Conservation (phyloP, 2,888 invertebrate genomes). For the Brachyopa scutellaris region DNA sequence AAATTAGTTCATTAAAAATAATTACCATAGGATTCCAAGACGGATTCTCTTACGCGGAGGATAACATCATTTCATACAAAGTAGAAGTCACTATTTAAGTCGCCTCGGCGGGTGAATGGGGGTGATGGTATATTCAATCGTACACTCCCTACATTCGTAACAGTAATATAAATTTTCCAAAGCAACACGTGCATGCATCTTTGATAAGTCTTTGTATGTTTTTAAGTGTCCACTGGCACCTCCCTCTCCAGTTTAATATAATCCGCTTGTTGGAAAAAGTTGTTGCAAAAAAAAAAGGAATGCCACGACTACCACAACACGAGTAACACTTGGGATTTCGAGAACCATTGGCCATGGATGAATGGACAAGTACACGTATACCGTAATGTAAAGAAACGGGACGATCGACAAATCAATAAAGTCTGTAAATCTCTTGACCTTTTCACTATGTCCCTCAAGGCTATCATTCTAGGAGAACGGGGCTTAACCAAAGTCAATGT, state of each 20-base stretch:
- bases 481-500: background rate
- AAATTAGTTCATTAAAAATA: constrained; percentile 66
- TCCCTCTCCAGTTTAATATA: constrained; percentile 4
- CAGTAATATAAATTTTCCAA: background rate
- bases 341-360: background rate
- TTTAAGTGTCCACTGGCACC: background rate
- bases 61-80: background rate
- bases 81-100: background rate
- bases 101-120: too few species aligned
- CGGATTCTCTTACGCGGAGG: background rate
- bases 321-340: background rate
- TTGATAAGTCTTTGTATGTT: constrained; percentile 17
- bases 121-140: background rate
- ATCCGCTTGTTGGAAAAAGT: background rate
- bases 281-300: background rate
- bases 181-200: constrained; percentile 9
- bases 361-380: background rate
- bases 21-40: constrained; percentile 40
- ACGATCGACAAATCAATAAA: background rate
- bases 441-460: background rate
- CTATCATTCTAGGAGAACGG: background rate
- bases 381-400: too few species aligned
- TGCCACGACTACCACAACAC: background rate
- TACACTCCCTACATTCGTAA: background rate
- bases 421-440: constrained; percentile 8